These are phyloP conservation scores for Stenodera caucasica DNA, from an alignment of 2,888 invertebrate species.

Conservation along the genomic window DNA sequence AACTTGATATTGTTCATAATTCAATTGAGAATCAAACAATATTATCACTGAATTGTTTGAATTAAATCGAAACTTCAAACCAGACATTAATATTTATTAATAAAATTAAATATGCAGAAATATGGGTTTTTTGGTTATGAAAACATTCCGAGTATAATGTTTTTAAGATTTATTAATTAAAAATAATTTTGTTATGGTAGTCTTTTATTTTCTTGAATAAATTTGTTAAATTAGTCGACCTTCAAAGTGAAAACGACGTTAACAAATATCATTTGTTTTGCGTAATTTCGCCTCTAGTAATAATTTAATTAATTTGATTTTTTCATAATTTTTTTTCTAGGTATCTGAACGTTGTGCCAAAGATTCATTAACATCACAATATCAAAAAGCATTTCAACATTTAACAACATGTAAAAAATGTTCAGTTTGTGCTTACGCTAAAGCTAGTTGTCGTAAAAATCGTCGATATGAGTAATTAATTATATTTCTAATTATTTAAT, in stretches of 20 bases:
- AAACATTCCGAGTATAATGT: too few relatives aligned
- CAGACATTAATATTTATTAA: too few relatives aligned
- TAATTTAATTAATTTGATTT: neutral
- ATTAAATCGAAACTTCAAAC: too few relatives aligned
- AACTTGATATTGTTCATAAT: neutral
- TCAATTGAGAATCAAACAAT: neutral
- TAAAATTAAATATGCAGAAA: too few relatives aligned
- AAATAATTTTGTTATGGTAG: too few relatives aligned
- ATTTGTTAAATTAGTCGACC: neutral
- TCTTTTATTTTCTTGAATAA: too few relatives aligned
- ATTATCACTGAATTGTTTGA: neutral
- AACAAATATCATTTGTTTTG: neutral
- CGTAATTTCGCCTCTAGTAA: neutral
- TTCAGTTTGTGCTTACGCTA: slow-evolving; percentile 63
- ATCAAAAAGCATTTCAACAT: slow-evolving; percentile 60
- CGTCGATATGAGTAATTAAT: slow-evolving; percentile 56
- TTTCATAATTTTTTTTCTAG: slow-evolving; percentile 31
- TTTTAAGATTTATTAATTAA: too few relatives aligned
- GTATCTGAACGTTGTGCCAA: slow-evolving; percentile 57
- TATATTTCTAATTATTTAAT: slow-evolving; percentile 10
- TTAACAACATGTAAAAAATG: slow-evolving; percentile 61
- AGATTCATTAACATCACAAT: slow-evolving; percentile 57
- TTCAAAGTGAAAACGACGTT: neutral
- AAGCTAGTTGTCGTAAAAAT: slow-evolving; percentile 58
- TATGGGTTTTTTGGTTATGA: too few relatives aligned